Evolutionary conservation across 2,888 invertebrate genomes (phyloP).

Genomic region (Eumacrocentrus americanus): DNA sequence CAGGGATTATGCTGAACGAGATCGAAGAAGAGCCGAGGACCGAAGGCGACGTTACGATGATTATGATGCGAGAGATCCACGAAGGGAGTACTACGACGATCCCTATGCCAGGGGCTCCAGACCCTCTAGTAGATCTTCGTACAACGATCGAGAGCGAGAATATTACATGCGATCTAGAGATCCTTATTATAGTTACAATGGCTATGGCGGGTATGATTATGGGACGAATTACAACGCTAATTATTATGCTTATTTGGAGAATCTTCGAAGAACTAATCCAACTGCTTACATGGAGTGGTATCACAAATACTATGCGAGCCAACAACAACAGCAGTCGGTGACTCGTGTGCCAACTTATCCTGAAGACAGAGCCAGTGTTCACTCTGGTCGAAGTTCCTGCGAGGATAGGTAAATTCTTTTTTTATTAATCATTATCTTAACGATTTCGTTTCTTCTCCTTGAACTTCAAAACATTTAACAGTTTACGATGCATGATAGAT

Average conservation of each 20-base stretch:
- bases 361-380: constrained; percentile 79
- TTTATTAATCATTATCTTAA: constrained; percentile 23
- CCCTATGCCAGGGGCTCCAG: constrained; percentile 56
- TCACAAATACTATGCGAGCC: constrained; percentile 71
- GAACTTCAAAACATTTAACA: constrained; percentile 34
- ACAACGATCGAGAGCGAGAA: constrained; percentile 58
- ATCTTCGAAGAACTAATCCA: constrained; percentile 77
- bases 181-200: constrained; percentile 55
- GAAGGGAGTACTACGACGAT: constrained; percentile 57
- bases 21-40: constrained; percentile 54
- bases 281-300: constrained; percentile 81
- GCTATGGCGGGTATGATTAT: constrained; percentile 54
- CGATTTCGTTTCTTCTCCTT: not conserved
- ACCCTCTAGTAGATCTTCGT: constrained; percentile 59
- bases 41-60: constrained; percentile 56
- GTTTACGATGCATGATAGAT: constrained; percentile 51
- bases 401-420: constrained; percentile 69
- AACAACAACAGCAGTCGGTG: constrained; percentile 48
- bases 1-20: constrained; percentile 52
- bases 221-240: constrained; percentile 51
- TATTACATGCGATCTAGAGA: constrained; percentile 53
- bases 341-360: constrained; percentile 55
- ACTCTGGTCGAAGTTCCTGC: constrained; percentile 83
- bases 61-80: constrained; percentile 51
- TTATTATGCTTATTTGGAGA: constrained; percentile 78